Evolutionary conservation across 2,888 invertebrate genomes (phyloP), one percentile per base, ranked within the genome.

Genomic region (Torymus aiolomorphi): DNA sequence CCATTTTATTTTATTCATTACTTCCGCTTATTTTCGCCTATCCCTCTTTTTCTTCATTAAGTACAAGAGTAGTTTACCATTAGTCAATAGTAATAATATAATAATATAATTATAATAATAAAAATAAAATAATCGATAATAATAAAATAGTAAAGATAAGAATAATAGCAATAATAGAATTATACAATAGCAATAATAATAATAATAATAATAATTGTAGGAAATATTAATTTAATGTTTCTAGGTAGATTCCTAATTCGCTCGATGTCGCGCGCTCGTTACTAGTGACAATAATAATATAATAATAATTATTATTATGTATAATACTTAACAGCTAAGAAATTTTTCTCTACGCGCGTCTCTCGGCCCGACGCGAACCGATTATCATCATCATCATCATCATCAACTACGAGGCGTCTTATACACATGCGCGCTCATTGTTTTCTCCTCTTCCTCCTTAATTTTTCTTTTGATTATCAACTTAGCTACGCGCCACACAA

Each of bases 21-120:
- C 51, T 20, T 75, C 79, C 78, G 63, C 77, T 75, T 70, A 69
- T 71, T 76, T 80, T 62, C 16, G 49, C 42, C 42, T 42, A 42
- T 42, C 42, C 8, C 42, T 42, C 42, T 42, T 42, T 66, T 83
- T 82, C 75, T 59, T 83, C 80, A 82, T 88, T 88, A 87, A 89
- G 88, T 88, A 87, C 88, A 86, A 86, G 84, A 85, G 85, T 81
- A 83, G 80, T 83, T 42, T 84, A 86, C 84, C 82, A 85, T 86
- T 86, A 86, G 78, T 76, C 82, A 86, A 85, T 87, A 84, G 81
- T 84, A 80, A 85, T 85, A 85, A 82, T 85, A 84, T 84, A 84
- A 86, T 82, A 84, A 86, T 85, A 65, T 57, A 57, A 83, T 86
- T 24, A 24, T 24, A 24, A 86, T 84, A 85, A 83, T 85, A 86